A percentile compares a stretch with the other conserved stretches of the same genome.
Evolutionary conservation across 1,140 invertebrate species (phyloP).

Genomic region (Plutomurus gul): DNA sequence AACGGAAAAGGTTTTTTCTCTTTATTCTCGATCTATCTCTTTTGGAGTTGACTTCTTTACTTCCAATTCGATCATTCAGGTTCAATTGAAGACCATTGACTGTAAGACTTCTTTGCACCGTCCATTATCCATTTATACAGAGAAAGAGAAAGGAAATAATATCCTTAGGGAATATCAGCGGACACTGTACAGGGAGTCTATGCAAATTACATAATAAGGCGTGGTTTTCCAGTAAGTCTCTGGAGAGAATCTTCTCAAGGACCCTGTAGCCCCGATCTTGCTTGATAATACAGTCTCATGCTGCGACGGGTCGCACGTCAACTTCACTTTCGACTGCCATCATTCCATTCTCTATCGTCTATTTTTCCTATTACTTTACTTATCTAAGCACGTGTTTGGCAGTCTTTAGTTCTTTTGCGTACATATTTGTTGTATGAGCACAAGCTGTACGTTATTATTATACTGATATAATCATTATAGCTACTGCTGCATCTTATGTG

Average conservation of each 20-base stretch:
- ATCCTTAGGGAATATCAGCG: background rate
- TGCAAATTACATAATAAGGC: too few species aligned
- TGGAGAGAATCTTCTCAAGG: background rate
- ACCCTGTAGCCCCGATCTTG: background rate
- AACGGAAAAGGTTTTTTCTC: background rate
- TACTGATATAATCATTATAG: conserved; percentile 8
- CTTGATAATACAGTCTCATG: background rate
- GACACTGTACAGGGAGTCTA: conserved; percentile 12
- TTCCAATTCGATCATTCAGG: conserved; percentile 7
- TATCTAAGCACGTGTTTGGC: background rate
- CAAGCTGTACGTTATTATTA: background rate
- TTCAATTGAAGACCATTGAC: conserved; percentile 21
- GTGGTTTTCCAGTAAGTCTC: too few species aligned
- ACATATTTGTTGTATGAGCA: background rate
- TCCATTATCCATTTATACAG: background rate
- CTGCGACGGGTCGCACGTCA: conserved; percentile 9
- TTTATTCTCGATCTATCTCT: background rate
- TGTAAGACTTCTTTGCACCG: background rate
- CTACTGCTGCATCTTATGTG: too few species aligned
- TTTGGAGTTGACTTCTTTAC: background rate
- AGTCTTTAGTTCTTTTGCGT: background rate
- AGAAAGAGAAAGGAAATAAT: background rate
- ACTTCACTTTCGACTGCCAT: background rate
- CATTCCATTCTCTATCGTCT: background rate
- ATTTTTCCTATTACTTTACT: background rate